These are phyloP conservation scores for Caranx melampygus DNA, from an alignment of 2,113 vertebrate species.

Conservation along the genomic window DNA sequence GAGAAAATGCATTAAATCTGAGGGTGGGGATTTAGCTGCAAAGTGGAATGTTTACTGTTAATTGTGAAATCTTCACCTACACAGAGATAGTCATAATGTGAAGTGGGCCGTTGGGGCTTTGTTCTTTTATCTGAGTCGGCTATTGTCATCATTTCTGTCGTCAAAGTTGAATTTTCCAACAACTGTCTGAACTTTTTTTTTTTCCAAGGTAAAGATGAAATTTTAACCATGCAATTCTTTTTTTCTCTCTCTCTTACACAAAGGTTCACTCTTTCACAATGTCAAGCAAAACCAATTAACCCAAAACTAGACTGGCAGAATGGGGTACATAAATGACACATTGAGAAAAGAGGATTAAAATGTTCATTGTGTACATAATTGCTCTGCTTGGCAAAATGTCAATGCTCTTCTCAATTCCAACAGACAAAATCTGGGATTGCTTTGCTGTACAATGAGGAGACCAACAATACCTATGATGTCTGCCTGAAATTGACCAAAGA, in stretches of 20 bases:
- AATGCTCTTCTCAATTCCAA: conserved; percentile 68
- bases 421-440: conserved; percentile 93
- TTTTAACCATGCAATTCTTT: not conserved
- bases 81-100: not conserved
- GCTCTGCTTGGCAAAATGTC: conserved; percentile 60
- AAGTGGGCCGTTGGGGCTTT: not conserved
- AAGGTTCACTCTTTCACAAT: conserved; percentile 27
- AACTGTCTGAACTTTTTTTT: conserved; percentile 21
- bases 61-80: conserved; percentile 1
- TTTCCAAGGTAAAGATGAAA: conserved; percentile 8
- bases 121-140: not conserved
- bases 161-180: not conserved
- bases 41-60: conserved; percentile 13
- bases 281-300: conserved; percentile 59
- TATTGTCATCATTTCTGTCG: not conserved
- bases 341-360: conserved; percentile 61
- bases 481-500: conserved; percentile 92
- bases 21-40: not conserved
- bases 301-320: conserved; percentile 34
- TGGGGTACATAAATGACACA: conserved; percentile 32
- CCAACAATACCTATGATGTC: conserved; percentile 89
- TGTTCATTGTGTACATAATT: conserved; percentile 70
- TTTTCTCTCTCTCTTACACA: conserved; percentile 15
- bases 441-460: conserved; percentile 87
- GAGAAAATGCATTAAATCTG: not conserved